Percentiles rank a stretch among this genome's conserved stretches.
These are phyloP conservation scores for Oreocharis arfaki DNA, from an alignment of 2,113 vertebrate genomes.

Conservation along the genomic window DNA sequence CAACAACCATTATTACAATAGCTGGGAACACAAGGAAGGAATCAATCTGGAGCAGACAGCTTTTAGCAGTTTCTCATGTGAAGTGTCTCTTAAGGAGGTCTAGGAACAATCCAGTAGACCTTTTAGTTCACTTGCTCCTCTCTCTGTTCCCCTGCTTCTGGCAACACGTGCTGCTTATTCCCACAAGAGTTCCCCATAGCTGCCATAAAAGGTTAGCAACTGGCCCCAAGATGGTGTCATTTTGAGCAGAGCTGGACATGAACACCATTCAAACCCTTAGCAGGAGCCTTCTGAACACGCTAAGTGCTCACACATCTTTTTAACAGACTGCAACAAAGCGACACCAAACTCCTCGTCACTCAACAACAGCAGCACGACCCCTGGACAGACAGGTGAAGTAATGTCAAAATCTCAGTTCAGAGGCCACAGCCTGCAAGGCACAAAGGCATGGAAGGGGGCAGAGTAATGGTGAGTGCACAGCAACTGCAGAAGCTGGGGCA, in stretches of 20 bases:
- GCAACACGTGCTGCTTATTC: fast-evolving
- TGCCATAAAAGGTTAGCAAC: background rate
- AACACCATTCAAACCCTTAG: background rate
- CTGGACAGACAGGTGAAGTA: fast-evolving
- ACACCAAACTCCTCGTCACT: background rate
- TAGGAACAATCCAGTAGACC: background rate
- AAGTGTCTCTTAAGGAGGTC: background rate
- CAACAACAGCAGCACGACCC: background rate
- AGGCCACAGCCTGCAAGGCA: background rate
- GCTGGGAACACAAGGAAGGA: background rate
- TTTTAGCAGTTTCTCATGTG: background rate
- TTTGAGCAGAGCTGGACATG: background rate
- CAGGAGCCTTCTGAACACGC: fast-evolving
- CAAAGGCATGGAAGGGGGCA: background rate
- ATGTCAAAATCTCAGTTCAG: background rate
- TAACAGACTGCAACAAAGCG: background rate
- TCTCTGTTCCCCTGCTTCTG: background rate
- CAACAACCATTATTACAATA: background rate
- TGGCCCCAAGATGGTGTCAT: background rate
- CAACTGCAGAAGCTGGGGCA: background rate
- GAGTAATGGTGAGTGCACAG: background rate
- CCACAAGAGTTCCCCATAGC: background rate
- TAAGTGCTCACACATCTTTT: background rate
- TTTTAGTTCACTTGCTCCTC: background rate
- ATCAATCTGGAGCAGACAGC: background rate